Base-by-base conservation (phyloP, 1,140 invertebrate species). In the Halictus rubicundus region DNA sequence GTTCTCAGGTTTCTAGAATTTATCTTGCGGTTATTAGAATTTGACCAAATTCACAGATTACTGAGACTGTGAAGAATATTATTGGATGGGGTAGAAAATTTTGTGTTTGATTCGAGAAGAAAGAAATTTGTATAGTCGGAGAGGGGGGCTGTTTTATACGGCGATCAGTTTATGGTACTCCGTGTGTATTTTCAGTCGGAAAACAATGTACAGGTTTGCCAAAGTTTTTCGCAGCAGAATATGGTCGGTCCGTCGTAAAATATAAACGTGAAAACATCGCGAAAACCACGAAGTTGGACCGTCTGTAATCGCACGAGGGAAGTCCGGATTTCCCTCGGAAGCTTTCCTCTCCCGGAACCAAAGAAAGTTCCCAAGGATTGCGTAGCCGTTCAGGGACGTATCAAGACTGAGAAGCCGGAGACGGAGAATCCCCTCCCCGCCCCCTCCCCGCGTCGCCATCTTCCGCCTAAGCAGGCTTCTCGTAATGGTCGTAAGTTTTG, bases 401-500 rank as follows among this genome's bases (percentile, higher is more conserved):
- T 73, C 63, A 66, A 49, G 25, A 19, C 37, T 25, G 32, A 32
- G 39, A n/a, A 23, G 39, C 9, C 42, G 37, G n/a, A 70, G 42
- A 21, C 1, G 21, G 19, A 16, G 42, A 65, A 73, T 68, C 52
- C 37, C 32, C 42, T 42, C 42, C 42, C 8, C 8, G 1, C 42
- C 9, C 9, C 42, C 42, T 39, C 37, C 37, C 8, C 37, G 3
- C 84, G 64, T 73, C 59, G 64, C 64, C 69, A 80, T 59, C 68
- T 81, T 85, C 78, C 65, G 52, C 23, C 27, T 32, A 54, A 37
- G 42, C 70, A 79, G 74, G 76, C 78, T 83, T 85, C 83, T 57
- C 81, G 80, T 88, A 88, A 89, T 83, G 84, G 82, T 77, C 76
- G 46, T 79, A 89, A 89, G 83, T 90, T 91, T 90, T 89, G 88